A percentile compares a stretch with the other conserved stretches of the same genome.
Conservation (phyloP, 2,113 vertebrate genomes). For the Rhodinocichla rosea region DNA sequence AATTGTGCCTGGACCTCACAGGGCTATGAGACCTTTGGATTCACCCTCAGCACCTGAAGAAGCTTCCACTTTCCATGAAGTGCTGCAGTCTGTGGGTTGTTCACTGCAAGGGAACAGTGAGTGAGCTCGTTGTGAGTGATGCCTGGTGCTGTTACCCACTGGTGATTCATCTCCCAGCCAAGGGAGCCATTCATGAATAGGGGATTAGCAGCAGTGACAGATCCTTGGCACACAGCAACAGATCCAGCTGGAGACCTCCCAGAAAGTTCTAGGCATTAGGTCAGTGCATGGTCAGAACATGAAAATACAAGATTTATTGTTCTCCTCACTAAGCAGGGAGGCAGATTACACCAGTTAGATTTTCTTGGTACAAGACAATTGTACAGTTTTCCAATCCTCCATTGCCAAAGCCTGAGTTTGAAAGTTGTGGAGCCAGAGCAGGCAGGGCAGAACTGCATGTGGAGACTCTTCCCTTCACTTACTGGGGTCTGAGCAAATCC, state of each 20-base stretch:
- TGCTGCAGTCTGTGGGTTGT: not conserved
- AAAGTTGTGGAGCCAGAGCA: not conserved
- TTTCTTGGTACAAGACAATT: not conserved
- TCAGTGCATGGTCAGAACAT: rapidly evolving
- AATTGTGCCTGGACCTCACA: not conserved
- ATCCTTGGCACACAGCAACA: not conserved
- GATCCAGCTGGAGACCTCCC: not conserved
- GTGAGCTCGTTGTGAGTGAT: not conserved
- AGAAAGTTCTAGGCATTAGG: not conserved
- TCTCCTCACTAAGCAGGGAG: not conserved
- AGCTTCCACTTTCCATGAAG: not conserved
- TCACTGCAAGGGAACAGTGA: not conserved
- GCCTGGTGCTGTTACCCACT: not conserved
- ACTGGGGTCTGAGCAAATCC: not conserved
- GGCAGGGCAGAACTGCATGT: not conserved
- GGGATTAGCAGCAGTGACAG: not conserved
- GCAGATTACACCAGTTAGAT: not conserved
- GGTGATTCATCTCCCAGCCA: not conserved
- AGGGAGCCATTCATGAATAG: not conserved
- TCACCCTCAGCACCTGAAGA: not conserved
- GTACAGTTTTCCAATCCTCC: not conserved
- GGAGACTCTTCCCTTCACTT: not conserved
- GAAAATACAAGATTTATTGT: not conserved
- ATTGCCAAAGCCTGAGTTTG: not conserved
- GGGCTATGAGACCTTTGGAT: not conserved